Percentiles rank a stretch among this genome's conserved stretches.
phyloP scores from a whole-genome alignment of 1,140 invertebrate species.

The Phthorimaea operculella region DNA sequence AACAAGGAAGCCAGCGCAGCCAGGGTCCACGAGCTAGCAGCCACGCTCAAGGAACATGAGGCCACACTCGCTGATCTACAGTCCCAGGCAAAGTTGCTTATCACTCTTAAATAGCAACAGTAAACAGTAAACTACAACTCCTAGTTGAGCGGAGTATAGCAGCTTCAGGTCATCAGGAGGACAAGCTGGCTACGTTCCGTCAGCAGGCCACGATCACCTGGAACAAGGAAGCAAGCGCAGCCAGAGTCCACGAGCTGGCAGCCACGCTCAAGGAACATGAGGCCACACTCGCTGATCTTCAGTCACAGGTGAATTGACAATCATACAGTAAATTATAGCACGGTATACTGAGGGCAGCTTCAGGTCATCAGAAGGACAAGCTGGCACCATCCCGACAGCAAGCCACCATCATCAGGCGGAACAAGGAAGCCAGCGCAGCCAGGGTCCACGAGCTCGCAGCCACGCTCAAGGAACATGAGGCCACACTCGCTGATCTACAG shows the following conservation, averaged over 20 bases:
- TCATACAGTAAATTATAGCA: constrained; percentile 69
- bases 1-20: constrained; percentile 82
- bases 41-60: constrained; percentile 71
- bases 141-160: constrained; percentile 67
- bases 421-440: too few species aligned
- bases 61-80: constrained; percentile 66
- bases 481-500: constrained; percentile 65
- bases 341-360: constrained; percentile 63
- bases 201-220: constrained; percentile 86
- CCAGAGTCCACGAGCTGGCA: constrained; percentile 74
- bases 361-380: constrained; percentile 73
- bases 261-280: constrained; percentile 71
- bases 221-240: constrained; percentile 80
- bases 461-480: constrained; percentile 71
- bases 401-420: constrained; percentile 78
- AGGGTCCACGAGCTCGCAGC: constrained; percentile 72
- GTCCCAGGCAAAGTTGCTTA: constrained; percentile 46
- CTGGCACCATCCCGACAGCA: constrained; percentile 86
- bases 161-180: constrained; percentile 64
- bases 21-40: constrained; percentile 73
- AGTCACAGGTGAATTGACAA: constrained; percentile 45
- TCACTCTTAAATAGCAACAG: too few species aligned
- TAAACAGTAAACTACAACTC: constrained; percentile 72
- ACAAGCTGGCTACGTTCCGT: constrained; percentile 84
- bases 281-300: constrained; percentile 65